Conservation (phyloP, 2,797 vertebrate genomes). For the Simalia tracyae region DNA sequence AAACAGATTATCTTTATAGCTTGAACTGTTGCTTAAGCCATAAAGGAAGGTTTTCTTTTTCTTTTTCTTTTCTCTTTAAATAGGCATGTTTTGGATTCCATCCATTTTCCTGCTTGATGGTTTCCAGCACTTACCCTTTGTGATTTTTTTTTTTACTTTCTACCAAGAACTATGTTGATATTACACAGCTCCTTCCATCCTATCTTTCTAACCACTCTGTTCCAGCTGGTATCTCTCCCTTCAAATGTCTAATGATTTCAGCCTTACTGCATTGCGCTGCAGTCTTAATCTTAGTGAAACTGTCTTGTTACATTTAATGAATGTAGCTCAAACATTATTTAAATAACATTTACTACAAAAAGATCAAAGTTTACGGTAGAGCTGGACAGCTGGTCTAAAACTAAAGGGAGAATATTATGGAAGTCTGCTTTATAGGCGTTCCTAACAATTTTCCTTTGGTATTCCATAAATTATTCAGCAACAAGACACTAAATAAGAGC, state of each 20-base stretch:
- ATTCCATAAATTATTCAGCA: slow-evolving; percentile 22
- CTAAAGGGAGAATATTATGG: slow-evolving; percentile 18
- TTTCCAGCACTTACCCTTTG: slow-evolving; percentile 30
- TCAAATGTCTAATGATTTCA: slow-evolving; percentile 23
- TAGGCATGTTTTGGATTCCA: slow-evolving; percentile 25
- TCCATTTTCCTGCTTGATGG: neutral
- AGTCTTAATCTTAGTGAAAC: slow-evolving; percentile 13
- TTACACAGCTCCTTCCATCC: neutral
- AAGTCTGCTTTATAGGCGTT: slow-evolving; percentile 25
- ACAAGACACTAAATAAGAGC: neutral
- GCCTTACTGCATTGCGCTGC: slow-evolving; percentile 24
- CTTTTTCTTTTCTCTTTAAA: slow-evolving; percentile 4
- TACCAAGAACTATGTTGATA: slow-evolving; percentile 33
- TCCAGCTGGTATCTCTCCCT: slow-evolving; percentile 21
- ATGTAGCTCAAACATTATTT: slow-evolving; percentile 13
- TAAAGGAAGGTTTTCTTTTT: neutral
- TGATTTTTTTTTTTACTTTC: neutral
- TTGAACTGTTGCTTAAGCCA: slow-evolving; percentile 23
- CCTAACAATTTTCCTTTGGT: neutral
- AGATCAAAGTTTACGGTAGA: slow-evolving; percentile 5
- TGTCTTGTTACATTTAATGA: slow-evolving; percentile 16
- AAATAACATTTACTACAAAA: slow-evolving; percentile 30
- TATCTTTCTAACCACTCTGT: slow-evolving; percentile 6
- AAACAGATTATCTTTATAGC: slow-evolving; percentile 5
- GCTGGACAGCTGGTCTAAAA: neutral